A percentile compares a stretch with the other conserved stretches of the same genome.
phyloP scores from a whole-genome alignment of 2,113 vertebrate species.

The Dromaius novaehollandiae region DNA sequence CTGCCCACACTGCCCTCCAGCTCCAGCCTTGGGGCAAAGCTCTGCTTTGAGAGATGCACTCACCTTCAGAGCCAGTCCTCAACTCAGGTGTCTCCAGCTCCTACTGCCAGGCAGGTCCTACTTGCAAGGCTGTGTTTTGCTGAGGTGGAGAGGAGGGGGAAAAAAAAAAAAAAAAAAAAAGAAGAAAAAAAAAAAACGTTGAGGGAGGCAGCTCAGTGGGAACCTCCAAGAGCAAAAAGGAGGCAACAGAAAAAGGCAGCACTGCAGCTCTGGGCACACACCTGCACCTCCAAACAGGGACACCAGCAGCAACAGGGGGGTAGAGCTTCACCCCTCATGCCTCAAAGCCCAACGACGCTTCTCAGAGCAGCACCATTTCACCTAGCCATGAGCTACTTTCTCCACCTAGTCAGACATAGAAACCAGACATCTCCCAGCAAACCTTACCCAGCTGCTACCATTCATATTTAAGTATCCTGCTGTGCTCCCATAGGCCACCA shows the following conservation, averaged over 20 bases:
- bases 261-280: background rate
- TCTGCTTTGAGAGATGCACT: background rate
- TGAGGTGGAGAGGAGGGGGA: background rate
- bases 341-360: background rate
- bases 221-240: background rate
- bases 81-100: background rate
- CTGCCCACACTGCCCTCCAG: background rate
- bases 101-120: background rate
- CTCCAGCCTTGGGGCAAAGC: background rate
- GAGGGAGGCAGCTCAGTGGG: background rate
- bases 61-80: background rate
- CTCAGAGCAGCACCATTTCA: no score
- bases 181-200: background rate
- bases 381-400: background rate
- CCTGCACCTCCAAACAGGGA: background rate
- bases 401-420: fast-evolving
- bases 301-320: background rate
- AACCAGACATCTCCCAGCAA: background rate
- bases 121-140: background rate
- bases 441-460: fast-evolving
- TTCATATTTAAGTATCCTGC: background rate
- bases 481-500: background rate
- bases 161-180: background rate
- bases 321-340: fast-evolving
- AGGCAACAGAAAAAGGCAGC: background rate